Evolutionary conservation across 1,140 invertebrate genomes (phyloP).

Genomic region (Neodiprion pinetum): DNA sequence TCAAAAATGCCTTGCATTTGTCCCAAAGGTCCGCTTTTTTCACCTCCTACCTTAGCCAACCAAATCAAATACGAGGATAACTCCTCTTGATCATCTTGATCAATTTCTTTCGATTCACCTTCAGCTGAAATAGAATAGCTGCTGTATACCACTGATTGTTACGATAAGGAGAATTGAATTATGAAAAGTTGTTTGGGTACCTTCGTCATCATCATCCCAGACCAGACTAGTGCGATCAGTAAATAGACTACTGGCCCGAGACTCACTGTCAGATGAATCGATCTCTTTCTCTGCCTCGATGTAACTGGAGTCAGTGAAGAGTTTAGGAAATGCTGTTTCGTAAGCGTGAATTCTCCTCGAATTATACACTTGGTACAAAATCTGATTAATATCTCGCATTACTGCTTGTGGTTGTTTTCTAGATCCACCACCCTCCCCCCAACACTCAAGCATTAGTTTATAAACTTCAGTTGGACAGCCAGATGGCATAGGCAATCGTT

Average conservation of each 20-base stretch:
- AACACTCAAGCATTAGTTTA: conserved; percentile 85
- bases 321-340: conserved; percentile 60
- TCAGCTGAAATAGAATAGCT: conserved; percentile 16
- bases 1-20: conserved; percentile 62
- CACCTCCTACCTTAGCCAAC: conserved; percentile 32
- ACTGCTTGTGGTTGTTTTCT: conserved; percentile 81
- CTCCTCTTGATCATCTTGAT: conserved; percentile 38
- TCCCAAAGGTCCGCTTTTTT: conserved; percentile 37
- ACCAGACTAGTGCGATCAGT: conserved; percentile 47
- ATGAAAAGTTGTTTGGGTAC: conserved; percentile 31
- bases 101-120: conserved; percentile 22
- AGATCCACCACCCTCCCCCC: conserved; percentile 76
- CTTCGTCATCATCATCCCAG: conserved; percentile 48
- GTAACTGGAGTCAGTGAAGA: conserved; percentile 38
- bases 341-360: conserved; percentile 68
- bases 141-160: neutral
- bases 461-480: conserved; percentile 85
- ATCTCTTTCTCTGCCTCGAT: conserved; percentile 39
- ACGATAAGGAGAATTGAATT: conserved; percentile 27
- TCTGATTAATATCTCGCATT: conserved; percentile 83
- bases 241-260: conserved; percentile 42
- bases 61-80: conserved; percentile 36
- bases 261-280: conserved; percentile 44
- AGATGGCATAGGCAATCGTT: conserved; percentile 75
- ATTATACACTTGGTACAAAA: conserved; percentile 75